Conservation (phyloP, 2,797 vertebrate species). For the Synanceia verrucosa region DNA sequence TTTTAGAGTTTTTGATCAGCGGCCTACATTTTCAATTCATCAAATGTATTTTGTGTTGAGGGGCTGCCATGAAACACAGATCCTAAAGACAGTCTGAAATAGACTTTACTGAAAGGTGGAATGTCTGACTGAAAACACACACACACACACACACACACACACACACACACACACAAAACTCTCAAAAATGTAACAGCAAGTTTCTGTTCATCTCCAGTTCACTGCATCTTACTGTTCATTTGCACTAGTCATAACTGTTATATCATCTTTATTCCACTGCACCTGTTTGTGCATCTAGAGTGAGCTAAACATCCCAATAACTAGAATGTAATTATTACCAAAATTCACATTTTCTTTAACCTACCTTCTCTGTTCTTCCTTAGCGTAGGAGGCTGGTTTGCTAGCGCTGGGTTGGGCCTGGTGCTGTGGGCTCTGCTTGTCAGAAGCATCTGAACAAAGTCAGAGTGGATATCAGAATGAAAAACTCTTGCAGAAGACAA, state of each 20-base stretch:
- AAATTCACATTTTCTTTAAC: conserved; percentile 7
- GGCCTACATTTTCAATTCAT: background rate
- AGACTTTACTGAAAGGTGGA: background rate
- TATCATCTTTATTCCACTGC: too few relatives aligned
- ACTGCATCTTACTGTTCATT: too few relatives aligned
- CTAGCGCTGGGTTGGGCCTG: conserved; percentile 11
- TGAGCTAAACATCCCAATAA: too few relatives aligned
- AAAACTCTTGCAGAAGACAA: background rate
- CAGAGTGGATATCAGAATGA: background rate
- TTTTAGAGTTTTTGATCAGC: too few relatives aligned
- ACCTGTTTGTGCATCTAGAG: too few relatives aligned
- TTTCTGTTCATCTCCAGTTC: too few relatives aligned
- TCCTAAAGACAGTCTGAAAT: background rate
- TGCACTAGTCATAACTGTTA: too few relatives aligned
- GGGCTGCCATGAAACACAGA: background rate
- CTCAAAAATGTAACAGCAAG: background rate
- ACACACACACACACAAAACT: too few relatives aligned
- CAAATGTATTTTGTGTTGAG: background rate
- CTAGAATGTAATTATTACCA: background rate
- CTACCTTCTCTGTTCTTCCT: conserved; percentile 73
- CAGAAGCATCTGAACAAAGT: conserved; percentile 47
- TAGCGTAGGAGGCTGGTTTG: conserved; percentile 48
- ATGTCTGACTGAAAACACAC: background rate
- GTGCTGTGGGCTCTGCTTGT: too few relatives aligned
- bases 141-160: too few relatives aligned